Percentiles rank a stretch among this genome's conserved stretches.
phyloP scores from a whole-genome alignment of 2,888 invertebrate species.

The Xestia c-nigrum region DNA sequence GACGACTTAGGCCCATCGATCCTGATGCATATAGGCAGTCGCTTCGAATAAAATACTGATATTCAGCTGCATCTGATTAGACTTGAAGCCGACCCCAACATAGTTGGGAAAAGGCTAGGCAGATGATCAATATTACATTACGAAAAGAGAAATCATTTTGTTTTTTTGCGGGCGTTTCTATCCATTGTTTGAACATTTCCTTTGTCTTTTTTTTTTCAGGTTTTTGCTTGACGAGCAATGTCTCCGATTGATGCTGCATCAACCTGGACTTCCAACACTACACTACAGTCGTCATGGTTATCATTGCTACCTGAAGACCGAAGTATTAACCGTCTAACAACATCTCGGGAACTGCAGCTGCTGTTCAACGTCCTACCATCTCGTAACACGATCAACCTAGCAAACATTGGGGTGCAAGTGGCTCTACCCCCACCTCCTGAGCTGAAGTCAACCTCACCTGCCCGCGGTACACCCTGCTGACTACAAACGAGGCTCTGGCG shows the following conservation, averaged over 20 bases:
- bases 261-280: background rate
- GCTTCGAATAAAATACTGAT: no score
- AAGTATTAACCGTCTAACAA: background rate
- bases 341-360: background rate
- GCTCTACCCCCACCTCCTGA: conserved; percentile 15
- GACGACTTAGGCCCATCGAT: no score
- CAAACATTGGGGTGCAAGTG: conserved; percentile 40
- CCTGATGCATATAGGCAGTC: no score
- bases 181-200: background rate
- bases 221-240: background rate
- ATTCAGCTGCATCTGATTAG: no score
- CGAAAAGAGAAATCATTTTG: background rate
- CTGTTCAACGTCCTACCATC: background rate
- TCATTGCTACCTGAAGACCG: background rate
- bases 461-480: conserved; percentile 48
- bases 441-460: conserved; percentile 46
- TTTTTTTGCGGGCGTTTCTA: background rate
- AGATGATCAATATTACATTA: background rate
- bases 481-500: conserved; percentile 42
- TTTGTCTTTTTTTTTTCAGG: background rate
- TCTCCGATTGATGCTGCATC: background rate
- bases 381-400: background rate
- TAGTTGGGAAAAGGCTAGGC: background rate
- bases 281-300: background rate
- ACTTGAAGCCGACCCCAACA: no score